A percentile compares a stretch with the other conserved stretches of the same genome.
Evolutionary conservation across 2,888 invertebrate species (phyloP).

Genomic region (Melitaea athalia): DNA sequence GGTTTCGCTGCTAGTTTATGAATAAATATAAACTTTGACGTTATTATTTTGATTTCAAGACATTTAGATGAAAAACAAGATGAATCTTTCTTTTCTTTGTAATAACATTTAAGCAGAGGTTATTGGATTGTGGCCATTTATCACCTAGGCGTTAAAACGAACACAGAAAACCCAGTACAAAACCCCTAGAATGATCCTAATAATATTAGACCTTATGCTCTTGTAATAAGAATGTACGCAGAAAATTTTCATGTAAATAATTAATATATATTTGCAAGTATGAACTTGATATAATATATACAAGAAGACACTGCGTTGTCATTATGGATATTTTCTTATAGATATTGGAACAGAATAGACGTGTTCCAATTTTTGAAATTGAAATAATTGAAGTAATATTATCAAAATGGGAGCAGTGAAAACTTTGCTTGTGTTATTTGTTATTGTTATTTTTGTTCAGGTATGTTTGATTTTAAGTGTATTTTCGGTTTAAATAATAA

Average conservation of each 20-base stretch:
- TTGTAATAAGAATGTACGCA: neutral
- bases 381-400: neutral
- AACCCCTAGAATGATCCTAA: neutral
- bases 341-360: neutral
- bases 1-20: no score
- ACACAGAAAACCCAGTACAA: slow-evolving; percentile 10
- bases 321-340: slow-evolving; percentile 2
- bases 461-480: neutral
- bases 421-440: slow-evolving; percentile 14
- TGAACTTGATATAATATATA: slow-evolving; percentile 10
- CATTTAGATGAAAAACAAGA: neutral
- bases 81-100: no score
- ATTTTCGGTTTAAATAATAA: neutral
- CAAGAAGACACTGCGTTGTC: neutral
- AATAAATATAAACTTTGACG: no score
- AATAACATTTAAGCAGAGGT: slow-evolving; percentile 1
- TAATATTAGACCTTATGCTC: slow-evolving; percentile 10
- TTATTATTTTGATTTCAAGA: no score
- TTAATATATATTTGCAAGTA: neutral
- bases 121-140: slow-evolving; percentile 14
- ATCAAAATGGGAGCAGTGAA: slow-evolving; percentile 23
- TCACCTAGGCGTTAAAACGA: slow-evolving; percentile 18
- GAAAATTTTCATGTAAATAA: no score
- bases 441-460: slow-evolving; percentile 19
- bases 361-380: neutral